Percentiles rank a stretch among this genome's conserved stretches.
These are phyloP conservation scores for Drosophila nigromelanica DNA, from an alignment of 1,140 invertebrate genomes.

Conservation along the genomic window DNA sequence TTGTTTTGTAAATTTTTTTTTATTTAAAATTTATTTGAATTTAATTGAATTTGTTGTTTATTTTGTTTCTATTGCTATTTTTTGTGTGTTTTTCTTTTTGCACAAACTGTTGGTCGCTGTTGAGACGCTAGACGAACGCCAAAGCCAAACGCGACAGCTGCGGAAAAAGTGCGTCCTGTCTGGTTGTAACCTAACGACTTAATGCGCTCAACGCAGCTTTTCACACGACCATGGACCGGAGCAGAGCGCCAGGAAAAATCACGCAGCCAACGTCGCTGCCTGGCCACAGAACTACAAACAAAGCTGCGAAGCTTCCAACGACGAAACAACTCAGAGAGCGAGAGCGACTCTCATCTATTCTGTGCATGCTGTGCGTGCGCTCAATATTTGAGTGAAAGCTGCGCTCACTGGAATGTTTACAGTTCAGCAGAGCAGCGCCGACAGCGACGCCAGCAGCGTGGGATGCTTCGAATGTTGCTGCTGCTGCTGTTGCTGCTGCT, in stretches of 20 bases:
- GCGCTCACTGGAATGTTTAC: constrained; percentile 71
- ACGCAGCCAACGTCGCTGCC: not conserved
- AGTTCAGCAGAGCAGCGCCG: constrained; percentile 59
- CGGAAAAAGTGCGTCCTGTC: constrained; percentile 74
- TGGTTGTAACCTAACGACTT: constrained; percentile 83
- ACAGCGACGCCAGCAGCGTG: constrained; percentile 45
- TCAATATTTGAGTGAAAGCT: constrained; percentile 70
- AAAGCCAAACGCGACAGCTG: constrained; percentile 67
- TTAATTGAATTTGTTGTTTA: constrained; percentile 4
- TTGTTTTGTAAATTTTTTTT: constrained; percentile 6
- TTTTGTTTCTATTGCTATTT: constrained; percentile 20
- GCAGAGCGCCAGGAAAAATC: constrained; percentile 51
- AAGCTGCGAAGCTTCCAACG: constrained; percentile 49
- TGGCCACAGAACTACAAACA: constrained; percentile 27
- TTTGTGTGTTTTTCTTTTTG: constrained; percentile 36
- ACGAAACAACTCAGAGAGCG: not conserved
- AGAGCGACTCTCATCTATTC: not conserved
- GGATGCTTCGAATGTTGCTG: constrained; percentile 36
- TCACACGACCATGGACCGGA: constrained; percentile 81
- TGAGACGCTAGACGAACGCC: constrained; percentile 69
- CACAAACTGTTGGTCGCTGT: constrained; percentile 66
- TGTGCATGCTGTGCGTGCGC: constrained; percentile 32
- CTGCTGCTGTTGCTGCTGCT: constrained; percentile 15
- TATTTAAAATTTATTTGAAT: constrained; percentile 9
- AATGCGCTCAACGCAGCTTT: constrained; percentile 83